A percentile compares a stretch with the other conserved stretches of the same genome.
Evolutionary conservation across 2,113 vertebrate genomes (phyloP).

Genomic region (Pavo muticus): DNA sequence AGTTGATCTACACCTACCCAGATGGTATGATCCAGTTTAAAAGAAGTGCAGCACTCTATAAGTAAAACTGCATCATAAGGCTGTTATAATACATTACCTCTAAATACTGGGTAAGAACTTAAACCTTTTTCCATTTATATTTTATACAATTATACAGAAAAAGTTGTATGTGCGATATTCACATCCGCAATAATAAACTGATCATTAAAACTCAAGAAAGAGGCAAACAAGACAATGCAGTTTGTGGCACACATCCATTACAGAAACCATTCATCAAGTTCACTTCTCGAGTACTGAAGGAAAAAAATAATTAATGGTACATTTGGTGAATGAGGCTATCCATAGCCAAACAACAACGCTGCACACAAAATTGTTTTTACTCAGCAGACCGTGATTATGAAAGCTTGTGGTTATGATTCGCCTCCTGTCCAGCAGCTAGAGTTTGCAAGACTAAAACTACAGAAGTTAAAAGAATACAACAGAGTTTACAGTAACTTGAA

Average conservation of each 20-base stretch:
- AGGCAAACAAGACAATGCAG: constrained; percentile 69
- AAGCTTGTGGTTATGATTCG: constrained; percentile 67
- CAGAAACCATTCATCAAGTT: constrained; percentile 68
- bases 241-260: constrained; percentile 63
- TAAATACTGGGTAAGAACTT: constrained; percentile 74
- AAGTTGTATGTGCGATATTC: constrained; percentile 81
- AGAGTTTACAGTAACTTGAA: constrained; percentile 49
- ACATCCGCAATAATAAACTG: constrained; percentile 81
- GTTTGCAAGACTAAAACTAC: constrained; percentile 48
- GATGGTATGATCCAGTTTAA: constrained; percentile 79
- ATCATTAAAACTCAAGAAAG: constrained; percentile 70
- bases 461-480: constrained; percentile 52
- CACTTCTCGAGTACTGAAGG: neutral
- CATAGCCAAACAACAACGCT: constrained; percentile 59
- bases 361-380: constrained; percentile 53
- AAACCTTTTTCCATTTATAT: constrained; percentile 69
- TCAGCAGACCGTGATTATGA: constrained; percentile 56
- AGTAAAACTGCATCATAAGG: constrained; percentile 65
- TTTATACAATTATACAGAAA: constrained; percentile 80
- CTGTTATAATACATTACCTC: constrained; percentile 70
- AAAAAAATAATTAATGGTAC: constrained; percentile 32
- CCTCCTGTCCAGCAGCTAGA: constrained; percentile 60
- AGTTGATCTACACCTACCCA: constrained; percentile 70
- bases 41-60: constrained; percentile 77
- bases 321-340: constrained; percentile 52